Base-by-base conservation (phyloP, 1,140 invertebrate species). In the Olivierus martensii region DNA sequence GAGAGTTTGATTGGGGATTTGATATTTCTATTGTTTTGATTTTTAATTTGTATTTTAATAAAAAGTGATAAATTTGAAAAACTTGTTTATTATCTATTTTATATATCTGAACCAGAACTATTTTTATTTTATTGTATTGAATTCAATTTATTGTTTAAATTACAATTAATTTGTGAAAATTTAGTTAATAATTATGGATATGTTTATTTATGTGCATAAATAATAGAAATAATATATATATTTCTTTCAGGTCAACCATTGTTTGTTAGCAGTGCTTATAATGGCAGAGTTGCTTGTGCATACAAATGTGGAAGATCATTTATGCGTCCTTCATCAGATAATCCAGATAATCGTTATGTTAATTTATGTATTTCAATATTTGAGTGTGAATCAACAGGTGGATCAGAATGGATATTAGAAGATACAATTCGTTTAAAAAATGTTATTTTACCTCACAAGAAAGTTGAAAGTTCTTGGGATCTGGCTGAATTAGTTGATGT, bases 321-420 rank as follows among this genome's bases (percentile, higher is more conserved):
- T 55, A 61, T 57, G 34, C 15, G 59, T 62, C 57, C 84, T 0
- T 72, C 83, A 2, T 83, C 83, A 0, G 78, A 79, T 61, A 84
- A 82, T 66, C 71, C 63, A 22, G 81, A 86, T 65, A 80, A 82
- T 0, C 77, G 89, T 41, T 93, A 87, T 68, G 85, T 94, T 38
- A 95, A 94, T 68, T 73, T 96, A 0, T 89, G 68, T 63, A 87
- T 99, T 3, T 87, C 88, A n/a, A 94, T 99, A 56, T 98, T 95
- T 71, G 95, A 99, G 69, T 99, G 95, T 68, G 95, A 99, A 74
- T 95, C 91, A 57, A 95, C 91, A 22, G 95, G 95, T 52, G 94
- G 75, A 15, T 79, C 79, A n/a, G 93, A 98, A 67, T 99, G 95
- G 95, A 79, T 93, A n/a, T 70, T 94, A n/a, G 95, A 99, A 69